Conservation (phyloP, 2,797 vertebrate genomes). For the Artibeus lituratus region DNA sequence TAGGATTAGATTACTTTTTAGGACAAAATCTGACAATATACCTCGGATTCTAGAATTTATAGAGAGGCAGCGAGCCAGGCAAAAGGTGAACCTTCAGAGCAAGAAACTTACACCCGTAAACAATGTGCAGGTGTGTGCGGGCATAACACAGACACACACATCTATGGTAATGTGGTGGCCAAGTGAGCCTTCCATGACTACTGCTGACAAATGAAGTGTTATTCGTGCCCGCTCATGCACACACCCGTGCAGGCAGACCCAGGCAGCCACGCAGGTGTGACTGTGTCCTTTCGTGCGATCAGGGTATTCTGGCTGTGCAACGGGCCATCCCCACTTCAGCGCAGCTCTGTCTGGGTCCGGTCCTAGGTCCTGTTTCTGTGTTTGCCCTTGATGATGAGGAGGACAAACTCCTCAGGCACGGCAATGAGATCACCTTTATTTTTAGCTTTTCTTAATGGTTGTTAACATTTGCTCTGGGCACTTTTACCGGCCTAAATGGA, state of each 20-base stretch:
- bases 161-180: rapidly evolving
- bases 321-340: background rate
- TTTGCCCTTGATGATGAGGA: constrained; percentile 15
- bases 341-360: background rate
- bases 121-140: background rate
- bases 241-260: rapidly evolving
- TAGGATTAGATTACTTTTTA: background rate
- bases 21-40: background rate
- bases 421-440: constrained; percentile 62
- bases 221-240: background rate
- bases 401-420: constrained; percentile 54
- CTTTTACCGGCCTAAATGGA: constrained; percentile 69
- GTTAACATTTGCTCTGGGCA: constrained; percentile 59
- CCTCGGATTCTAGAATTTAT: background rate
- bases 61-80: background rate
- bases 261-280: rapidly evolving
- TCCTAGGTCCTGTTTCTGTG: background rate
- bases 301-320: background rate
- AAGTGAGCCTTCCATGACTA: background rate
- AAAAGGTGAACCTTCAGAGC: background rate
- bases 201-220: background rate
- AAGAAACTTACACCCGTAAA: background rate
- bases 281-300: background rate
- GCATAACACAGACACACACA: rapidly evolving
- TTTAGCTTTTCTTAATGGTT: constrained; percentile 73